A percentile compares a stretch with the other conserved stretches of the same genome.
Evolutionary conservation across 1,140 invertebrate genomes (phyloP).

Genomic region (Thaumatotibia leucotreta): DNA sequence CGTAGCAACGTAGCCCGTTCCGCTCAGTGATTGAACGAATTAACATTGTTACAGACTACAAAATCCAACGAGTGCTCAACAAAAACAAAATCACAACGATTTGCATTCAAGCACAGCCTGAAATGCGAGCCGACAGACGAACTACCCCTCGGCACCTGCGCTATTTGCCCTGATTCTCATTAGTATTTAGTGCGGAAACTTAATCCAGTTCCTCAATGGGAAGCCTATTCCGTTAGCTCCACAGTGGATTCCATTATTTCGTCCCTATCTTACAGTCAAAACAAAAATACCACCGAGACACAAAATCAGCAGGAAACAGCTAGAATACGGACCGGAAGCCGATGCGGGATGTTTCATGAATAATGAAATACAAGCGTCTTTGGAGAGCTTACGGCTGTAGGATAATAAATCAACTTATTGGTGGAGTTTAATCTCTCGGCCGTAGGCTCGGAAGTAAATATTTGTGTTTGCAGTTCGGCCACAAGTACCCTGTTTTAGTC

Average conservation of each 20-base stretch:
- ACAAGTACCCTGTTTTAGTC: neutral
- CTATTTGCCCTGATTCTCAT: slow-evolving; percentile 8
- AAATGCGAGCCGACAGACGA: neutral
- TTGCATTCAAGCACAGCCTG: neutral
- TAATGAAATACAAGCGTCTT: slow-evolving; percentile 8
- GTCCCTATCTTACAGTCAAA: neutral
- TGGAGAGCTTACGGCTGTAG: slow-evolving; percentile 3
- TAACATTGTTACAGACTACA: neutral
- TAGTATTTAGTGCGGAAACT: slow-evolving; percentile 11
- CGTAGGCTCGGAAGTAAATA: neutral
- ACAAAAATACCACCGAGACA: neutral
- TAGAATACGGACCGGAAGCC: neutral
- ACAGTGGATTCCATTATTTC: neutral
- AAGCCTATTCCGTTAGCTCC: neutral
- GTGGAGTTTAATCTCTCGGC: slow-evolving; percentile 7
- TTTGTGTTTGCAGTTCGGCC: slow-evolving; percentile 2
- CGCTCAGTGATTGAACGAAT: neutral
- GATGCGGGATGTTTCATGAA: slow-evolving; percentile 9
- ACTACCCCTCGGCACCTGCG: neutral
- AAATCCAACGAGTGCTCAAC: no score
- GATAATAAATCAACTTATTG: slow-evolving; percentile 14
- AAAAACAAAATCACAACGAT: neutral
- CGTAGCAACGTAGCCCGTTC: neutral
- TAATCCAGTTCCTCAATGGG: neutral
- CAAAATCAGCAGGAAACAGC: neutral